These are phyloP conservation scores for Ptyas mucosa DNA, from an alignment of 2,113 vertebrate genomes.

Conservation along the genomic window DNA sequence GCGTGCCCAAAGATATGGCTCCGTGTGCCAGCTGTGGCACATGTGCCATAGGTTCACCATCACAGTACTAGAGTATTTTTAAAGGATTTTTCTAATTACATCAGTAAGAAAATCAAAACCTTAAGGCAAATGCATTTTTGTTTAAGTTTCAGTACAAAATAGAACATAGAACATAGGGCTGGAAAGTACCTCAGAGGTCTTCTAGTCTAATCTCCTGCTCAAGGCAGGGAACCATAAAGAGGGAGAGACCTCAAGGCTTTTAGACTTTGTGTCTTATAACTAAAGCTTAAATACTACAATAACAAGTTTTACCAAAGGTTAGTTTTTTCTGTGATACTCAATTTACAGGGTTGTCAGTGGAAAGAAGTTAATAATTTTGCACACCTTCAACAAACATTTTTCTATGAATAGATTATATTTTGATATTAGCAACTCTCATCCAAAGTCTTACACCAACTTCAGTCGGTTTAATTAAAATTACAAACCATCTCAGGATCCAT, in stretches of 20 bases:
- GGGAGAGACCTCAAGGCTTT: not conserved
- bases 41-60: no score
- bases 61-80: not conserved
- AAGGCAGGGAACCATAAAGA: not conserved
- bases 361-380: not conserved
- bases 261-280: not conserved
- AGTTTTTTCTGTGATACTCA: not conserved
- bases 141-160: not conserved
- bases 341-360: not conserved
- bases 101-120: not conserved
- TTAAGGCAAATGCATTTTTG: not conserved
- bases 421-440: not conserved
- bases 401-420: not conserved
- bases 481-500: not conserved
- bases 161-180: not conserved
- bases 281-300: not conserved
- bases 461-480: not conserved
- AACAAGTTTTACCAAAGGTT: not conserved
- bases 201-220: not conserved
- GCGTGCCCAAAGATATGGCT: no score
- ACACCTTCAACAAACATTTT: not conserved
- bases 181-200: not conserved
- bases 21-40: no score
- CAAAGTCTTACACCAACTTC: not conserved
- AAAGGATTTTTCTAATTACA: not conserved